Percentiles rank a stretch among this genome's conserved stretches.
Conservation (phyloP, 2,797 vertebrate species). For the Molossus alvarezi region DNA sequence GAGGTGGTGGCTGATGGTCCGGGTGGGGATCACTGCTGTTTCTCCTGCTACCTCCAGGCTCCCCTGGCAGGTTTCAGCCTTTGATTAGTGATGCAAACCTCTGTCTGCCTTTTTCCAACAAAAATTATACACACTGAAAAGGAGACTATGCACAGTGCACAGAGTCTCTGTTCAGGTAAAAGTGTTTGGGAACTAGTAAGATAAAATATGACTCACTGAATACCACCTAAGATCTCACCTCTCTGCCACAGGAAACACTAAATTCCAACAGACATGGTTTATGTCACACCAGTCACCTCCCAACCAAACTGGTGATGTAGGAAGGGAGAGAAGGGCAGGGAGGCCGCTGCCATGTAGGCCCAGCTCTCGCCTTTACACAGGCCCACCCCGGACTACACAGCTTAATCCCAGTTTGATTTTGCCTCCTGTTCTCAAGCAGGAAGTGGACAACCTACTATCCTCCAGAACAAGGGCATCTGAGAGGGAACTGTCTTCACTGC, state of each 20-base stretch:
- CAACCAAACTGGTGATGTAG: accelerated
- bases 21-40: too few relatives aligned
- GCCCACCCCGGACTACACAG: background rate
- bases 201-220: background rate
- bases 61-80: too few relatives aligned
- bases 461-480: constrained; percentile 98
- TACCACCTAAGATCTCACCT: background rate
- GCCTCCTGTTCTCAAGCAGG: background rate
- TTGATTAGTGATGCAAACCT: too few relatives aligned
- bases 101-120: too few relatives aligned
- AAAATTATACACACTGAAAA: too few relatives aligned
- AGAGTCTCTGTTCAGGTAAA: background rate
- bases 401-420: background rate
- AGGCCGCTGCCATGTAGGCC: accelerated
- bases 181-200: background rate
- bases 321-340: background rate
- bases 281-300: background rate
- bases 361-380: background rate
- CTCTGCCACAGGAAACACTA: background rate
- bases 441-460: constrained; percentile 93
- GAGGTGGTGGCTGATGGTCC: too few relatives aligned
- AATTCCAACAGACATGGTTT: background rate
- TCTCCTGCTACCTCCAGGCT: too few relatives aligned
- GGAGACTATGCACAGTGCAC: background rate
- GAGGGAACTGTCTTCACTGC: constrained; percentile 97